Percentiles rank a stretch among this genome's conserved stretches.
Conservation (phyloP, 2,113 vertebrate genomes). For the Takifugu flavidus region DNA sequence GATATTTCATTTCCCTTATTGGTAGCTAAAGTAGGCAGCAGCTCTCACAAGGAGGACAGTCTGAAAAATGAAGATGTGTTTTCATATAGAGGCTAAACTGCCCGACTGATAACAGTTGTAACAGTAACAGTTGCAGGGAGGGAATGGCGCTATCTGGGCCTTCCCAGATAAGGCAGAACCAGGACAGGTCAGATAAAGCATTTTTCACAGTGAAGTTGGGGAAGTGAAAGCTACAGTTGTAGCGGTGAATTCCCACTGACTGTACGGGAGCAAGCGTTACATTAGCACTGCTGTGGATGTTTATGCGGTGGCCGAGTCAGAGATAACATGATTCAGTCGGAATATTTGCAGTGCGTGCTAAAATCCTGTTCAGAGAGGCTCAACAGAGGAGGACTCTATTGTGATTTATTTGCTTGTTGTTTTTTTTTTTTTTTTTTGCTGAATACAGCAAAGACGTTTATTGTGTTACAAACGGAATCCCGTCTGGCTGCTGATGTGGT, state of each 20-base stretch:
- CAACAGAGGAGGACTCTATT: neutral
- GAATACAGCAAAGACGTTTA: neutral
- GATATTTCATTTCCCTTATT: constrained; percentile 50
- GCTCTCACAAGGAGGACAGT: constrained; percentile 24
- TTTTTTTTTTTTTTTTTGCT: no score
- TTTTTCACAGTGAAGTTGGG: no score
- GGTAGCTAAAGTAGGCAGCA: constrained; percentile 58
- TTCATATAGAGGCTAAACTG: constrained; percentile 6
- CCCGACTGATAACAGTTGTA: neutral
- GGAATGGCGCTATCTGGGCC: constrained; percentile 35
- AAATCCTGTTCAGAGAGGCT: neutral
- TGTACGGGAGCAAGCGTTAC: no score
- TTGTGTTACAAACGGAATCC: neutral
- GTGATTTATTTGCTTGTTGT: neutral
- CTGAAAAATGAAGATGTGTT: neutral
- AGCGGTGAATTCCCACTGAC: no score
- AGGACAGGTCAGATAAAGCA: neutral
- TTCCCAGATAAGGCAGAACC: constrained; percentile 18
- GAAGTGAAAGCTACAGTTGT: no score
- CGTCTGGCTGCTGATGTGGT: neutral
- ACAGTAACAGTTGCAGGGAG: no score
- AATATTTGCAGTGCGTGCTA: neutral
- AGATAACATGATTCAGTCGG: neutral
- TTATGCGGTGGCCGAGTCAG: neutral
- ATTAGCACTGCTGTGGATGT: no score